Evolutionary conservation across 2,888 invertebrate genomes (phyloP).

Genomic region (Noctuana brunneofusca): DNA sequence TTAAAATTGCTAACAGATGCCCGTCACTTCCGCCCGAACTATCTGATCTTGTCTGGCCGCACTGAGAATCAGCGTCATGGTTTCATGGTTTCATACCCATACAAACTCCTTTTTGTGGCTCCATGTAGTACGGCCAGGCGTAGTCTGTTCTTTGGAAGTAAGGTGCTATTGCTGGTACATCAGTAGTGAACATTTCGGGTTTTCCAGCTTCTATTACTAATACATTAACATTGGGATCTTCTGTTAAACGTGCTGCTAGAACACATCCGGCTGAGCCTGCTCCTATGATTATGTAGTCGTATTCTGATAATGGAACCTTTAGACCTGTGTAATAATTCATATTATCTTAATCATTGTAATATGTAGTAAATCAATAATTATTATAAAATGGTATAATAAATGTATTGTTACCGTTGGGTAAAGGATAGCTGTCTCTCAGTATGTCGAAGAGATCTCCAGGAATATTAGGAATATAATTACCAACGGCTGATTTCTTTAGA

Average conservation of each 20-base stretch:
- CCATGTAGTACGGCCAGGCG: slow-evolving; percentile 85
- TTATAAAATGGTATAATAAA: background rate
- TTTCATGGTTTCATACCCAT: too few species aligned
- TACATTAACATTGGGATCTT: slow-evolving; percentile 77
- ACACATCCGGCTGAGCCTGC: slow-evolving; percentile 83
- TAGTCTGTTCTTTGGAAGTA: slow-evolving; percentile 83
- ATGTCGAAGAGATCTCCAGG: slow-evolving; percentile 49
- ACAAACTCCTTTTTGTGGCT: slow-evolving; percentile 81
- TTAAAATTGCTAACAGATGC: too few species aligned
- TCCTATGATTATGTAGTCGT: slow-evolving; percentile 82
- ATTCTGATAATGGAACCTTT: slow-evolving; percentile 65
- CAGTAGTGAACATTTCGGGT: slow-evolving; percentile 70
- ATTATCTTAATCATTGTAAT: background rate
- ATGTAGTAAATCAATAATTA: background rate
- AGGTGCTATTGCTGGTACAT: slow-evolving; percentile 79
- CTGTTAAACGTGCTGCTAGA: slow-evolving; percentile 76
- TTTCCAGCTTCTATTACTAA: slow-evolving; percentile 84
- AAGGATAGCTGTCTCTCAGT: slow-evolving; percentile 49
- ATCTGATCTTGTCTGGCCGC: too few species aligned
- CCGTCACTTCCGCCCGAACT: too few species aligned
- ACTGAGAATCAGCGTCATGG: too few species aligned
- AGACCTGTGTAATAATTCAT: slow-evolving; percentile 57
- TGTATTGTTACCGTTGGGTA: slow-evolving; percentile 50
- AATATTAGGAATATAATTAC: slow-evolving; percentile 44
- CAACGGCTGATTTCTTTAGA: slow-evolving; percentile 44